Conservation (phyloP, 2,113 vertebrate species). For the Cricetomys ansorgei region DNA sequence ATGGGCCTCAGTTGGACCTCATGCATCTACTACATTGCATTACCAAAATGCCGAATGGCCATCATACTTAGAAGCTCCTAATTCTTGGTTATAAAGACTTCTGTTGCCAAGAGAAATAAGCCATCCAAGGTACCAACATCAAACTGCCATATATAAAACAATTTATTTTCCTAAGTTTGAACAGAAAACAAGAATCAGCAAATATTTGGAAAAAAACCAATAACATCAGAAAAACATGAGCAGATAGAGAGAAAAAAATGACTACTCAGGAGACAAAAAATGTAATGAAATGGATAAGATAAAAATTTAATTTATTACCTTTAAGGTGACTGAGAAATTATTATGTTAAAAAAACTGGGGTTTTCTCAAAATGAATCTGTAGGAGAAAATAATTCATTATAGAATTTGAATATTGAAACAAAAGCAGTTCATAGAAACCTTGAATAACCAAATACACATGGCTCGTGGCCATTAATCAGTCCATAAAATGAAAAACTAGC, state of each 20-base stretch:
- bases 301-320: background rate
- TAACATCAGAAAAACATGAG: background rate
- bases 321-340: background rate
- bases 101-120: background rate
- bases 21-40: background rate
- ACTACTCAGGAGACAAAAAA: background rate
- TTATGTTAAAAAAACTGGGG: background rate
- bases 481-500: background rate
- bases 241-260: background rate
- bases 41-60: background rate
- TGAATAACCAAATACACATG: background rate
- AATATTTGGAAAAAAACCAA: background rate
- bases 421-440: background rate
- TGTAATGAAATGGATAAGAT: background rate
- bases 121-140: background rate
- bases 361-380: background rate
- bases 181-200: conserved; percentile 27
- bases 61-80: background rate
- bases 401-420: background rate
- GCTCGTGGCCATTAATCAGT: background rate
- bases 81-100: background rate
- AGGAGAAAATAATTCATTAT: background rate
- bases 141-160: background rate
- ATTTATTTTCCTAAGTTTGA: conserved; percentile 25
- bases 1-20: background rate